Base-by-base conservation (phyloP, 2,888 invertebrate species). In the Tipula lateralis region DNA sequence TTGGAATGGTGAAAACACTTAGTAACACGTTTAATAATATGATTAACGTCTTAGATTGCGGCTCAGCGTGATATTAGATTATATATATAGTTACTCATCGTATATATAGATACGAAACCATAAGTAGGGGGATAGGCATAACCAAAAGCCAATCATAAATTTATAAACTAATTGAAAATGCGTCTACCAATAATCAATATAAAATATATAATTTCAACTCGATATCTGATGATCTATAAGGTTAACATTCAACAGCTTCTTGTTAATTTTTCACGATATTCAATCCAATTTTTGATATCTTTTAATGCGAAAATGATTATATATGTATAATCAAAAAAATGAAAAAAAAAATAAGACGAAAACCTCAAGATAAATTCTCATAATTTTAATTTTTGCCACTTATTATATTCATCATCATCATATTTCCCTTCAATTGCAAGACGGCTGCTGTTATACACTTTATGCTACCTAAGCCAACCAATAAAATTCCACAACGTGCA, bases 401-500 rank as follows among this genome's bases (percentile, higher is more conserved):
- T 66, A 66, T 24, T 24, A 24, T 24, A 24, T 66, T 66, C 66
- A 66, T 66, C 24, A 12, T n/a, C n/a, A n/a, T n/a, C n/a, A n/a
- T n/a, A n/a, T 66, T 66, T 66, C 66, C 66, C 66, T 66, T 66
- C 66, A 66, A 66, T 66, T 66, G 66, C 9, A 66, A 66, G 19
- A 9, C 66, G 19, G 66, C 24, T 66, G 66, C 66, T 66, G 66
- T 66, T 66, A 66, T 66, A 66, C 24, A 66, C 66, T 24, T 66
- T 1, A 66, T 9, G 66, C 24, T 66, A 66, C 66, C 66, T n/a
- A 66, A 24, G 66, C 66, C 24, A 66, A 12, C 66, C 24, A 66
- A 66, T 66, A 66, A 82, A 82, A 82, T 82, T 82, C 82, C 82
- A 82, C n/a, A 29, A 82, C 29, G 82, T 82, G 82, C 82, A 82